A percentile compares a stretch with the other conserved stretches of the same genome.
These are phyloP conservation scores for Phainopepla nitens DNA, from an alignment of 2,113 vertebrate genomes.

Conservation along the genomic window DNA sequence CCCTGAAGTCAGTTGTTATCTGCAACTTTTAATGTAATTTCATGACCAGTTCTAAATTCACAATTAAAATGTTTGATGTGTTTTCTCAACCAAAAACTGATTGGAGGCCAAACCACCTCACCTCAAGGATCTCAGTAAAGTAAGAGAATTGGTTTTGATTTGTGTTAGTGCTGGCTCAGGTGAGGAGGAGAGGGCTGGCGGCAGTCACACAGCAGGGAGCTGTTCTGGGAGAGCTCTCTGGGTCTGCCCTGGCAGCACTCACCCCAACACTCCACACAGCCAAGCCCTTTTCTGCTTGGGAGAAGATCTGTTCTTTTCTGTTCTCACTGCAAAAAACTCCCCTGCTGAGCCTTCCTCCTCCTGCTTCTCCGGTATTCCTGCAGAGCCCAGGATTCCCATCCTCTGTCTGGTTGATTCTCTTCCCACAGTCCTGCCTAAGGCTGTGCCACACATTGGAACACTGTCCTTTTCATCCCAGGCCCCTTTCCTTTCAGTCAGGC, in stretches of 20 bases:
- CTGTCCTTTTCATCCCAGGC: background rate
- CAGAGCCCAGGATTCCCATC: background rate
- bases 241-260: background rate
- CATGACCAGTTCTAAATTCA: background rate
- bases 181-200: background rate
- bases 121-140: background rate
- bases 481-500: background rate
- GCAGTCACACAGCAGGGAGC: background rate
- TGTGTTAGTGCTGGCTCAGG: background rate
- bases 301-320: fast-evolving
- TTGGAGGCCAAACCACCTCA: background rate
- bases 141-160: background rate
- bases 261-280: fast-evolving
- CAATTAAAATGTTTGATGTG: background rate
- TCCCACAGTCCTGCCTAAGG: background rate
- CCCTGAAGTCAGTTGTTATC: background rate
- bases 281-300: background rate
- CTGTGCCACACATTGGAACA: background rate
- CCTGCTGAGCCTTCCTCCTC: background rate
- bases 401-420: background rate
- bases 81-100: background rate
- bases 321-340: background rate
- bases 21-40: background rate
- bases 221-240: background rate
- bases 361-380: background rate